Percentiles rank a stretch among this genome's conserved stretches.
phyloP scores from a whole-genome alignment of 2,113 vertebrate genomes.

The Upupa epops region DNA sequence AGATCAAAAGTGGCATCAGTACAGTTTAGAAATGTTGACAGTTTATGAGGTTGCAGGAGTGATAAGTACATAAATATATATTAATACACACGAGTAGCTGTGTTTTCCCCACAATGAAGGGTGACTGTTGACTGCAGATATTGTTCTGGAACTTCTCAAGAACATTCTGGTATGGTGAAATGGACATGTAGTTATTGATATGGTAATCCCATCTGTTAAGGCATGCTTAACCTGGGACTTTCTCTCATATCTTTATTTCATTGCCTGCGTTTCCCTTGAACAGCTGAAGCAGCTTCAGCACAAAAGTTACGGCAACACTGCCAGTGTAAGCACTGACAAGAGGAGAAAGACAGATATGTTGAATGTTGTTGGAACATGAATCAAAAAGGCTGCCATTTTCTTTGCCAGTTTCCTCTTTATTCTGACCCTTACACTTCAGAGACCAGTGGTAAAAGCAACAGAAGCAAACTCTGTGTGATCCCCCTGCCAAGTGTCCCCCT shows the following conservation, averaged over 20 bases:
- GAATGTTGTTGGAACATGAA: not conserved
- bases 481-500: not conserved
- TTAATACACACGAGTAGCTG: not conserved
- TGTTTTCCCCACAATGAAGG: not conserved
- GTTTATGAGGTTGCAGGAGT: not conserved
- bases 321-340: not conserved
- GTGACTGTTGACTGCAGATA: not conserved
- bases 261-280: not conserved
- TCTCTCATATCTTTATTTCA: not conserved
- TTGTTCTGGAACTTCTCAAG: not conserved
- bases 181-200: not conserved
- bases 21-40: not conserved
- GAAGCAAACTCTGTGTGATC: not conserved
- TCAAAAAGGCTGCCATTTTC: not conserved
- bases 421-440: not conserved
- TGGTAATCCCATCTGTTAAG: not conserved
- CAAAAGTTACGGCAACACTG: accelerated
- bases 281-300: not conserved
- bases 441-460: not conserved
- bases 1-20: not conserved
- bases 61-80: accelerated
- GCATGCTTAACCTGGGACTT: not conserved
- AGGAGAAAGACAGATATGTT: not conserved
- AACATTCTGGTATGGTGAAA: not conserved
- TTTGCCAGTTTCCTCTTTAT: not conserved